Conservation (phyloP, 2,888 invertebrate species). For the Axea sp. region DNA sequence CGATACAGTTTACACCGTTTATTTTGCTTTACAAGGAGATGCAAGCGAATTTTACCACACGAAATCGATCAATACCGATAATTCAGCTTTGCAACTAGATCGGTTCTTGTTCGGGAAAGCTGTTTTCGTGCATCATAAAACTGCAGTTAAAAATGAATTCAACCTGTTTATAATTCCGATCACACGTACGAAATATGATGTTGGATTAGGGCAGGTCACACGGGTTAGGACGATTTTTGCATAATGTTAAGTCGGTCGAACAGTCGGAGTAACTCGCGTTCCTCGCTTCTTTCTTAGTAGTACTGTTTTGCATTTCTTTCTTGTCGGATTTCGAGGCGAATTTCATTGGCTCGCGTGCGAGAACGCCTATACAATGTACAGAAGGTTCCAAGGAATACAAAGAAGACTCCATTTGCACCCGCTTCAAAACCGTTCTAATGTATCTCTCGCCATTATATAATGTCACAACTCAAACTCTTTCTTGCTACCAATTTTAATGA, state of each 20-base stretch:
- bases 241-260: slow-evolving; percentile 17
- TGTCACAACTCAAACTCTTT: not conserved
- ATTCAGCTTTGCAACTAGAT: no score
- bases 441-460: slow-evolving; percentile 29
- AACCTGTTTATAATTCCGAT: no score
- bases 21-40: no score
- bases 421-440: slow-evolving; percentile 21
- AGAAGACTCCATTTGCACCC: slow-evolving; percentile 42
- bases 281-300: slow-evolving; percentile 15
- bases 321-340: slow-evolving; percentile 37
- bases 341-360: slow-evolving; percentile 54
- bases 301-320: slow-evolving; percentile 42
- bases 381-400: slow-evolving; percentile 61
- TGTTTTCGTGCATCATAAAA: no score
- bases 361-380: slow-evolving; percentile 54
- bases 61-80: no score
- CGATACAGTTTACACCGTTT: no score
- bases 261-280: slow-evolving; percentile 6
- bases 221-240: slow-evolving; percentile 23
- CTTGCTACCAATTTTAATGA: slow-evolving; percentile 34
- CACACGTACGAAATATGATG: slow-evolving; percentile 2
- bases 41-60: no score
- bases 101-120: no score
- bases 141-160: no score
- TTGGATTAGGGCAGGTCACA: slow-evolving; percentile 35